Conservation (phyloP, 2,888 invertebrate genomes). For the Tethea ocularis region DNA sequence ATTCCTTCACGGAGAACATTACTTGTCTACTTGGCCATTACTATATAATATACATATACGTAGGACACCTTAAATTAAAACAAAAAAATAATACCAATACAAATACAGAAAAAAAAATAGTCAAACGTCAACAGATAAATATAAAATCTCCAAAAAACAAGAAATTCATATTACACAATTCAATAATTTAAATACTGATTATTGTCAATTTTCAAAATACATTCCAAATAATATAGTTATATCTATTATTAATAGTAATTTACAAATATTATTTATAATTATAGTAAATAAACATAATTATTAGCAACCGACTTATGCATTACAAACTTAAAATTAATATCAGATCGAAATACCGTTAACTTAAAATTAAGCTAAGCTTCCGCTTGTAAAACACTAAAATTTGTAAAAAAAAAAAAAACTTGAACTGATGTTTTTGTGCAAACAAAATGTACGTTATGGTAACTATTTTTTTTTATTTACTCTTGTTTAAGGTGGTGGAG, state of each 20-base stretch:
- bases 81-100: slow-evolving; percentile 76
- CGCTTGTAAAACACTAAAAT: slow-evolving; percentile 36
- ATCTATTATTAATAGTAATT: slow-evolving; percentile 44
- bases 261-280: slow-evolving; percentile 38
- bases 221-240: slow-evolving; percentile 49
- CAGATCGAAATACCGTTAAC: slow-evolving; percentile 53
- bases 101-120: slow-evolving; percentile 66
- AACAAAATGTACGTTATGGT: slow-evolving; percentile 49
- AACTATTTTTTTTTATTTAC: slow-evolving; percentile 45
- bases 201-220: slow-evolving; percentile 80
- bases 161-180: slow-evolving; percentile 55
- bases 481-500: no score
- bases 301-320: slow-evolving; percentile 29
- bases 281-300: slow-evolving; percentile 31
- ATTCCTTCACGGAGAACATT: slow-evolving; percentile 46
- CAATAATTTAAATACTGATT: slow-evolving; percentile 80
- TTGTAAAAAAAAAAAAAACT: slow-evolving; percentile 39
- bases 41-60: slow-evolving; percentile 41
- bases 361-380: slow-evolving; percentile 40
- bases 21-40: slow-evolving; percentile 55
- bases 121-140: slow-evolving; percentile 78
- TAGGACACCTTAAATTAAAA: slow-evolving; percentile 61
- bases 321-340: slow-evolving; percentile 37
- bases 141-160: slow-evolving; percentile 72
- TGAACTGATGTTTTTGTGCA: slow-evolving; percentile 65